These are phyloP conservation scores for Drosophila lini DNA, from an alignment of 1,140 invertebrate species.

Conservation along the genomic window DNA sequence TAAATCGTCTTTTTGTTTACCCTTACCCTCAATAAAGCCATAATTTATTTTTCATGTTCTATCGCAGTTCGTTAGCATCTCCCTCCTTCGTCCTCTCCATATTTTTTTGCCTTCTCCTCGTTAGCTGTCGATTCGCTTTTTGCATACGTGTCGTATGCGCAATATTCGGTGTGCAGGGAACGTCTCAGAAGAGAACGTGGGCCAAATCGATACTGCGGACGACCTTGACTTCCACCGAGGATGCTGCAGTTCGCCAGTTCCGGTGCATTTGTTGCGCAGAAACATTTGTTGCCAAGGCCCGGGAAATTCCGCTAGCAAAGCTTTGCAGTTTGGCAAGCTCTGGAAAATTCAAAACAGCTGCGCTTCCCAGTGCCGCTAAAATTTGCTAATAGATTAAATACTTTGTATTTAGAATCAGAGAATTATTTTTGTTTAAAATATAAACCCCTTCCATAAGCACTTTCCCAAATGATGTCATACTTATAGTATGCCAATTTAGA, in stretches of 20 bases:
- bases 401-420: not conserved
- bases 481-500: not conserved
- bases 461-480: not conserved
- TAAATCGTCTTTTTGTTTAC: slow-evolving; percentile 83
- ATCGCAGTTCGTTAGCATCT: slow-evolving; percentile 68
- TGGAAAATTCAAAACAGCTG: too few relatives aligned
- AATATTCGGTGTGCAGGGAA: slow-evolving; percentile 18
- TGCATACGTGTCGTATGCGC: slow-evolving; percentile 51
- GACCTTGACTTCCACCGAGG: slow-evolving; percentile 60
- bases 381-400: too few relatives aligned
- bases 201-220: slow-evolving; percentile 56
- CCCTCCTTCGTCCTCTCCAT: not conserved
- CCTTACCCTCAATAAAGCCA: slow-evolving; percentile 81
- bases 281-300: slow-evolving; percentile 48
- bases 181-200: not conserved
- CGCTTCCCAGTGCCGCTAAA: not conserved
- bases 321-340: slow-evolving; percentile 42
- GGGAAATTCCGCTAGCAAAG: slow-evolving; percentile 10
- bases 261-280: slow-evolving; percentile 56
- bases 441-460: not conserved
- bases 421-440: not conserved
- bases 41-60: slow-evolving; percentile 83
- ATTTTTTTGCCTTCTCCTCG: slow-evolving; percentile 14
- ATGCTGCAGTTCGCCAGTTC: slow-evolving; percentile 38
- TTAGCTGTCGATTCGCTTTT: slow-evolving; percentile 50